Conservation (phyloP, 2,888 invertebrate species). For the Ormyrus pomaceus region DNA sequence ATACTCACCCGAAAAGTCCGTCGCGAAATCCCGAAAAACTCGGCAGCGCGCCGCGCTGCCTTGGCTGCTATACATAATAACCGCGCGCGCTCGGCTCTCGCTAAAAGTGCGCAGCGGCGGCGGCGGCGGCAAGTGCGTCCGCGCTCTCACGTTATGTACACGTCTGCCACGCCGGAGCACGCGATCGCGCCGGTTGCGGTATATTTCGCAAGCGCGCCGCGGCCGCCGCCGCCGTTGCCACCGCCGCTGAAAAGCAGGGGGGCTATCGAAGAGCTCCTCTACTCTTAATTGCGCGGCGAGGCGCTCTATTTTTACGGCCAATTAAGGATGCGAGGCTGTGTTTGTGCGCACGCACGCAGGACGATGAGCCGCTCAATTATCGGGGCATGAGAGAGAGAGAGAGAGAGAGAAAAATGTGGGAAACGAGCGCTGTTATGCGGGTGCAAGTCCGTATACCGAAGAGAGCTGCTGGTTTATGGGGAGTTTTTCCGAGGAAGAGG, state of each 20-base stretch:
- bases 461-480: neutral
- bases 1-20: too few species aligned
- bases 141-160: too few species aligned
- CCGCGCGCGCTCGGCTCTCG: too few species aligned
- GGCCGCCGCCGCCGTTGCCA: neutral
- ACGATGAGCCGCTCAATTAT: constrained; percentile 47
- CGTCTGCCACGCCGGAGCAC: too few species aligned
- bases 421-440: constrained; percentile 12
- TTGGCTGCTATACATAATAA: too few species aligned
- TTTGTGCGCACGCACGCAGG: constrained; percentile 2
- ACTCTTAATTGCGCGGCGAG: constrained; percentile 41
- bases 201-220: too few species aligned
- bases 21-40: too few species aligned
- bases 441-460: neutral
- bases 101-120: too few species aligned
- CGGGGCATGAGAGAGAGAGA: neutral
- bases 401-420: constrained; percentile 48
- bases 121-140: too few species aligned
- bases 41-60: too few species aligned
- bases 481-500: constrained; percentile 11
- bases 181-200: too few species aligned
- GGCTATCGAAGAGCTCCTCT: constrained; percentile 8
- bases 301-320: constrained; percentile 51
- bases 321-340: constrained; percentile 39
- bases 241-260: neutral